Evolutionary conservation across 2,797 vertebrate species (phyloP).

Genomic region (Falco peregrinus): DNA sequence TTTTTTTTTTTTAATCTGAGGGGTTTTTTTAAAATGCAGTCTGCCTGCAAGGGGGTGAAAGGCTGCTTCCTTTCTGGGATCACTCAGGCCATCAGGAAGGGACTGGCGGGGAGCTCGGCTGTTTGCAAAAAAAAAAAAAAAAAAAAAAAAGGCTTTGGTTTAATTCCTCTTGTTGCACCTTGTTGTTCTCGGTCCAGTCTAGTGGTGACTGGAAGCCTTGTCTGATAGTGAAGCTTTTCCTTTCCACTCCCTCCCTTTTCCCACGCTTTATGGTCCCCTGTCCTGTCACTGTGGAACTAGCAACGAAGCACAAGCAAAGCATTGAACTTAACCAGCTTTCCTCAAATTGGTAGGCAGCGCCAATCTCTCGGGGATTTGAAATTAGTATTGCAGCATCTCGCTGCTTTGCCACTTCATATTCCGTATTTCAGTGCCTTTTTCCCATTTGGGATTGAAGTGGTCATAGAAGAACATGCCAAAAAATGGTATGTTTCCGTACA

Average conservation of each 20-base stretch:
- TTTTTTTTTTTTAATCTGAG: too few relatives aligned
- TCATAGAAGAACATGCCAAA: not conserved
- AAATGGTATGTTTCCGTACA: not conserved
- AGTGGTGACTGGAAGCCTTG: constrained; percentile 84
- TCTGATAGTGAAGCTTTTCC: constrained; percentile 83
- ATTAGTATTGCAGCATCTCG: not conserved
- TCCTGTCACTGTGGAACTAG: constrained; percentile 67
- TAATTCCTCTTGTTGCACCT: constrained; percentile 86
- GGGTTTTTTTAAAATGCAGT: too few relatives aligned
- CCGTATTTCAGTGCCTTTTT: not conserved
- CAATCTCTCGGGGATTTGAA: not conserved
- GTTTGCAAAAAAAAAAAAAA: constrained; percentile 11
- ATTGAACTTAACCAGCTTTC: constrained; percentile 48
- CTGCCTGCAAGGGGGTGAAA: too few relatives aligned
- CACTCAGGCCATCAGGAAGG: too few relatives aligned
- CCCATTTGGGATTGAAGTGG: not conserved
- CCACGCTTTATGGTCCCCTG: constrained; percentile 74
- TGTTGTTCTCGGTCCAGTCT: constrained; percentile 87
- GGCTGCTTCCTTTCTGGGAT: too few relatives aligned
- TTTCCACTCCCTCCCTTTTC: constrained; percentile 70
- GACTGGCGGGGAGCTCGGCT: too few relatives aligned
- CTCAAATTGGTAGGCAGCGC: constrained; percentile 15
- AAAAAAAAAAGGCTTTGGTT: constrained; percentile 63
- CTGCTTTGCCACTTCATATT: not conserved
- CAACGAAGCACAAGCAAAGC: constrained; percentile 64